Conservation (phyloP, 2,113 vertebrate genomes). For the Megaptera novaeangliae region DNA sequence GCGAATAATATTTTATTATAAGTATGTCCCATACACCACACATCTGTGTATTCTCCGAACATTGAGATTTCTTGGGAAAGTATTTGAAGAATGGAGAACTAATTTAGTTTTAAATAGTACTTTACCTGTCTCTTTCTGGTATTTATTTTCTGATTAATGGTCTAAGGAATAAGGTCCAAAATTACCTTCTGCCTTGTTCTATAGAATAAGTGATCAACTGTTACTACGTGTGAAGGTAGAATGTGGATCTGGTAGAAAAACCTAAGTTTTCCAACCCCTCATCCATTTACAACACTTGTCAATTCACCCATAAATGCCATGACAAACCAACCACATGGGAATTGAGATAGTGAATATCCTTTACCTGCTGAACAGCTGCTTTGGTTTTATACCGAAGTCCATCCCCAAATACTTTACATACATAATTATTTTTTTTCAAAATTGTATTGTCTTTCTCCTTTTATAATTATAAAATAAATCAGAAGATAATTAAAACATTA, state of each 20-base stretch:
- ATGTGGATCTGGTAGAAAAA: neutral
- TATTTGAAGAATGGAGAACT: neutral
- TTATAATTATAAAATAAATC: slow-evolving; percentile 12
- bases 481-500: neutral
- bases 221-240: neutral
- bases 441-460: neutral
- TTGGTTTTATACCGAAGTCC: neutral
- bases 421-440: neutral
- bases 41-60: neutral
- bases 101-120: neutral
- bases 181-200: neutral
- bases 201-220: neutral
- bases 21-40: neutral
- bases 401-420: neutral
- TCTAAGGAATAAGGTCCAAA: neutral
- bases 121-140: neutral
- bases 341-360: neutral
- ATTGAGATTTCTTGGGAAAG: neutral
- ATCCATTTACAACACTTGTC: neutral
- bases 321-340: neutral
- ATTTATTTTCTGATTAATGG: neutral
- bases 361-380: neutral
- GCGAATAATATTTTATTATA: neutral
- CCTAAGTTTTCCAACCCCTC: neutral
- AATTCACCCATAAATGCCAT: neutral